A percentile compares a stretch with the other conserved stretches of the same genome.
Conservation (phyloP, 2,888 invertebrate genomes). For the Amphipyra berbera region DNA sequence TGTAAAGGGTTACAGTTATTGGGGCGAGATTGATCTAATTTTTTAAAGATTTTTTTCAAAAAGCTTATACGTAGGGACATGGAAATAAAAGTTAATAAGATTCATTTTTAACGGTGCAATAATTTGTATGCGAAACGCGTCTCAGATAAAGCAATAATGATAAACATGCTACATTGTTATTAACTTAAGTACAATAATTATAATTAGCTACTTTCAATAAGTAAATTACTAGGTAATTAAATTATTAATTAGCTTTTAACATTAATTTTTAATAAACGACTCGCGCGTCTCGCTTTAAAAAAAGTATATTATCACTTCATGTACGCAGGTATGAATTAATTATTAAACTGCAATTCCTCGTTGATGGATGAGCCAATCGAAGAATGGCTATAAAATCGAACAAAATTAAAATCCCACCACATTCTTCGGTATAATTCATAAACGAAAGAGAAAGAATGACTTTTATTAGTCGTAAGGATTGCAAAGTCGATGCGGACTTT, state of each 20-base stretch:
- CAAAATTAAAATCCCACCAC: conserved; percentile 55
- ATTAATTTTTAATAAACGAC: conserved; percentile 15
- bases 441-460: conserved; percentile 58
- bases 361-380: conserved; percentile 32
- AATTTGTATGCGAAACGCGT: conserved; percentile 13
- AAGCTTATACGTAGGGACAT: not conserved
- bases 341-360: conserved; percentile 27
- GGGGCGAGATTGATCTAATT: conserved; percentile 62
- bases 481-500: conserved; percentile 65
- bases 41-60: conserved; percentile 37
- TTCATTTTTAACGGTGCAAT: conserved; percentile 8
- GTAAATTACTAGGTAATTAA: no score
- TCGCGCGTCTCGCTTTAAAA: conserved; percentile 5
- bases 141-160: conserved; percentile 1
- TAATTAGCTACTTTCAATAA: no score
- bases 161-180: conserved; percentile 9
- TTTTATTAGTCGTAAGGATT: conserved; percentile 58
- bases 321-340: no score
- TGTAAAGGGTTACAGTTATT: conserved; percentile 72
- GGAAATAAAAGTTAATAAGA: conserved; percentile 26
- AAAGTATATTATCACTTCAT: conserved; percentile 2
- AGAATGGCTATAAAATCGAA: conserved; percentile 58
- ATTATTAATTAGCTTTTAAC: no score
- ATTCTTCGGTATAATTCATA: conserved; percentile 57
- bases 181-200: no score